These are phyloP conservation scores for Drosophila leontia DNA, from an alignment of 1,140 invertebrate genomes.

Conservation along the genomic window DNA sequence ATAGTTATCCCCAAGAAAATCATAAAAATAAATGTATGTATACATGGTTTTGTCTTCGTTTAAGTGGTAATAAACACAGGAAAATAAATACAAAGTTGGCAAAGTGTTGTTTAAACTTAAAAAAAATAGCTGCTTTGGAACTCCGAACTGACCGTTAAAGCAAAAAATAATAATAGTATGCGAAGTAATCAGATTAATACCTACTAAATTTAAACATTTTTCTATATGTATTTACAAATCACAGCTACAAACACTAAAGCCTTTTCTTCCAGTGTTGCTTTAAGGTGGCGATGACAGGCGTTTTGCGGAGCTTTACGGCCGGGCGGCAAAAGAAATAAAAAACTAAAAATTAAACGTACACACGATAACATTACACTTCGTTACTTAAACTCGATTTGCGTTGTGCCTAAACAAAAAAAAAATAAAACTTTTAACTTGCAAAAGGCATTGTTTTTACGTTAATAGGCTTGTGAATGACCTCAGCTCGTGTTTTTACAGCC, in stretches of 20 bases:
- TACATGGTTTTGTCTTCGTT: constrained; percentile 30
- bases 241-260: constrained; percentile 80
- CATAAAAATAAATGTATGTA: constrained; percentile 50
- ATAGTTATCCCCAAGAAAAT: constrained; percentile 30
- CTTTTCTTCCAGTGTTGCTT: constrained; percentile 62
- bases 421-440: constrained; percentile 13
- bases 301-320: constrained; percentile 27
- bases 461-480: constrained; percentile 19
- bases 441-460: constrained; percentile 25
- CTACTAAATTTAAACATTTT: constrained; percentile 80
- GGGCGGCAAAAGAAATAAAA: constrained; percentile 17
- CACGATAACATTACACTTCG: constrained; percentile 25
- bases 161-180: constrained; percentile 65
- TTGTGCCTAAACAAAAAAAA: constrained; percentile 50
- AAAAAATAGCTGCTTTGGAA: constrained; percentile 67
- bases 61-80: constrained; percentile 52
- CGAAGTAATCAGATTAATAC: constrained; percentile 63
- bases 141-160: constrained; percentile 47
- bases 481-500: constrained; percentile 86
- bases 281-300: constrained; percentile 55
- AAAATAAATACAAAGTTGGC: constrained; percentile 81
- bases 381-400: constrained; percentile 38
- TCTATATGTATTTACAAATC: constrained; percentile 80
- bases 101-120: constrained; percentile 52
- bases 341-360: constrained; percentile 31